A percentile compares a stretch with the other conserved stretches of the same genome.
These are phyloP conservation scores for Ovibos moschatus DNA, from an alignment of 2,113 vertebrate species.

Conservation along the genomic window DNA sequence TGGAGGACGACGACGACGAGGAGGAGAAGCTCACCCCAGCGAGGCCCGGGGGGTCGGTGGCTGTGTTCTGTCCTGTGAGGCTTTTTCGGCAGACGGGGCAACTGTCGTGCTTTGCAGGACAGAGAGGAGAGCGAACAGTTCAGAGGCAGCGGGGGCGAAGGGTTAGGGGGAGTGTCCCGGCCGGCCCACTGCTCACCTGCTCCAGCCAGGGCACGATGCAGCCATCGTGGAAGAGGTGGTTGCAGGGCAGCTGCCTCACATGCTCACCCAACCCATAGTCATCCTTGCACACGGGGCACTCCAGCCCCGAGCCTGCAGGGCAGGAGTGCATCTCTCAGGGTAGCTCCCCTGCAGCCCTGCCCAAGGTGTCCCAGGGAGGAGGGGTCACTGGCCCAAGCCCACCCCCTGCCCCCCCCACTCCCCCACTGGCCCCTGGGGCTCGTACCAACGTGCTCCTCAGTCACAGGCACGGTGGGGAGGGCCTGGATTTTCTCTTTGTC, in stretches of 20 bases:
- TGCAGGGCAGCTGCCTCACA: slow-evolving; percentile 96
- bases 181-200: slow-evolving; percentile 81
- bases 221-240: slow-evolving; percentile 96
- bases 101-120: slow-evolving; percentile 91
- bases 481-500: slow-evolving; percentile 96
- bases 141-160: not conserved
- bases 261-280: slow-evolving; percentile 92
- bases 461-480: slow-evolving; percentile 92
- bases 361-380: not conserved
- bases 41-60: slow-evolving; percentile 94
- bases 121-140: not conserved
- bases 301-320: slow-evolving; percentile 89
- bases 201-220: slow-evolving; percentile 99
- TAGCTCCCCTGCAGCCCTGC: not conserved
- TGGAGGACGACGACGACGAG: slow-evolving; percentile 89
- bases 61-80: slow-evolving; percentile 97
- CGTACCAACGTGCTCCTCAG: slow-evolving; percentile 95
- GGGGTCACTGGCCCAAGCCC: not conserved
- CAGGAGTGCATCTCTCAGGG: not conserved
- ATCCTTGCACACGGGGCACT: slow-evolving; percentile 99
- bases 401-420: fast-evolving
- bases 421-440: not conserved
- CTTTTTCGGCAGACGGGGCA: slow-evolving; percentile 99
- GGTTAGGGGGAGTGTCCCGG: fast-evolving
- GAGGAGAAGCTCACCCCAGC: slow-evolving; percentile 94